Evolutionary conservation across 1,140 invertebrate species (phyloP), one percentile per base, ranked within the genome.

Genomic region (Zaprionus taronus): DNA sequence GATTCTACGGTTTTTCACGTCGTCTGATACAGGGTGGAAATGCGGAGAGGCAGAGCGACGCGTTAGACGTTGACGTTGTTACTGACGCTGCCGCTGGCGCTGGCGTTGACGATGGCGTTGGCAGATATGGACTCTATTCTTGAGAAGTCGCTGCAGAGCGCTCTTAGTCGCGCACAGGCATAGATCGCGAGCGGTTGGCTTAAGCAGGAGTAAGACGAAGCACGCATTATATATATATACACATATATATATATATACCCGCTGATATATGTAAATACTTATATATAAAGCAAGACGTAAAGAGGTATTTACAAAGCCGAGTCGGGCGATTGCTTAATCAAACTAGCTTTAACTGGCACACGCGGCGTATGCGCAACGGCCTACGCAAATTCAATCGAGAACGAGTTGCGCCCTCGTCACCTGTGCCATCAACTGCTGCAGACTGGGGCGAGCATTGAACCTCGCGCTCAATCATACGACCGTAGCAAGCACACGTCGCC

Each of bases 381-480:
- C 22, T 51, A 51, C 47, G 47, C 47, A 51, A 51, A 51, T 51
- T 47, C 28, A 67, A 26, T 58, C 36, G 41, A 63, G 34, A 58
- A 61, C 70, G 20, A 64, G 41, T 68, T 58, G 22, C 22, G 38
- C 49, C 34, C 49, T 47, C 20, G 17, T 26, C 44, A 38, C 36
- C 34, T 24, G 12, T 7, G 31, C 51, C 51, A 55, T 12, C 49
- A 12, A 22, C 49, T 51, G 49, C 9, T 55, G 24, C 24, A 28
- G n/a, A 7, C 41, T 24, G 58, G 11, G 41, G 41, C 24, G 79
- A 75, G 26, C 64, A 57, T 65, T 81, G 79, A 75, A 79, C 75
- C 57, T 51, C 77, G 56, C 24, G 64, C 51, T 57, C 49, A 36
- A 89, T 89, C 81, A 53, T 80, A 83, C 84, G 83, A 83, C 53